Evolutionary conservation across 2,113 vertebrate species (phyloP), one percentile per base, ranked within the genome.

Genomic region (Ceyx cyanopectus): DNA sequence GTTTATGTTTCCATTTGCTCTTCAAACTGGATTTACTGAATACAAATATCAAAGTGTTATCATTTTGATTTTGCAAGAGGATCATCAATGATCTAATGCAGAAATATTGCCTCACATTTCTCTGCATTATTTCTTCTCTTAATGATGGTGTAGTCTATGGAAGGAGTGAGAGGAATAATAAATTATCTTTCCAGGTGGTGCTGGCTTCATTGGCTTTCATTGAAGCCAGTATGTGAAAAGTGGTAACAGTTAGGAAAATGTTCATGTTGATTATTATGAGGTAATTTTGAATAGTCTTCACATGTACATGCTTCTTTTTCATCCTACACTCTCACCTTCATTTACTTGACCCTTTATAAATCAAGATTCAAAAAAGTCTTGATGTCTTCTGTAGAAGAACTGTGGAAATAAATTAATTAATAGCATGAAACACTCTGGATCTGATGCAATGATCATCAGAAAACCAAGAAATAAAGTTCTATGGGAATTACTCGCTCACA

Each of bases 1-100:
- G 30, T 89, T 92, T 87, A 8, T 70, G 8, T 77, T 90, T 90
- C 40, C 17, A 29, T 92, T 78, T 92, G 68, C 89, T 68, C 81
- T 82, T 87, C 46, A 29, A 73, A 92, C 69, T 94, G 86, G 72
- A 75, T 77, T 60, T 75, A 76, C 40, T 15, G 40, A 32, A 26
- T n/a, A 40, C 19, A 75, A 57, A 65, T 51, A 81, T 30, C n/a
- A 30, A 84, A 54, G 14, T 37, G 14, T 56, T 87, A 68, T 13
- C 8, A 41, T 66, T 63, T n/a, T 22, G 48, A 14, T 80, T 69
- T 27, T 92, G 34, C 48, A 41, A 56, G 61, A 90, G 37, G 78
- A 57, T 26, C 30, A 5, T 53, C 27, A 3, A n/a, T 83, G 32
- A 80, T 45, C 91, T 96, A 93, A 87, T 60, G 68, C 83, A 85